phyloP scores from a whole-genome alignment of 53 echinoderm and acorn worm species.

The Paelopatides confundens region DNA sequence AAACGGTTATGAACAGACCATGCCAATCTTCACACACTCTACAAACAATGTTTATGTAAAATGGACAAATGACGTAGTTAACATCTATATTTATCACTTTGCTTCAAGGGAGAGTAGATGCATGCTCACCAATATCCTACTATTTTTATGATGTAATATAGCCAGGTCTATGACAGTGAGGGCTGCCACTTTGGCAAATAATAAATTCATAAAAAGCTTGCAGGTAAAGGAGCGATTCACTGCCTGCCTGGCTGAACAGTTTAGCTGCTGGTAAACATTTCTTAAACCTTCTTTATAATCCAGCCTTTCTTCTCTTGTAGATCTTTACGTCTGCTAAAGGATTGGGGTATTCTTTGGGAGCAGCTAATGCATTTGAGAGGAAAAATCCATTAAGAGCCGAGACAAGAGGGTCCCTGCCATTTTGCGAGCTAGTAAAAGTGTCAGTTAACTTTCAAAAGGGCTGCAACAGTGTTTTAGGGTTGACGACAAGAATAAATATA shows the following conservation, averaged over 20 bases:
- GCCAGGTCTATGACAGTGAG: neutral
- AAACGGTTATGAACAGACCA: neutral
- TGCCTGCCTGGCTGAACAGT: neutral
- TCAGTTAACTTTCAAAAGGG: neutral
- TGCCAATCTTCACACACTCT: neutral
- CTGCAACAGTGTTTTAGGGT: neutral
- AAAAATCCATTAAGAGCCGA: neutral
- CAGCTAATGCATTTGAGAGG: neutral
- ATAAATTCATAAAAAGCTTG: neutral
- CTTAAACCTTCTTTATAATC: neutral
- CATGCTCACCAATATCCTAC: neutral
- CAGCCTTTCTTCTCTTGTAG: neutral
- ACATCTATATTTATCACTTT: slow-evolving; percentile 21
- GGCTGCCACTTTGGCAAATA: neutral
- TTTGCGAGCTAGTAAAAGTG: neutral
- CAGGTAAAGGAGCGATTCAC: neutral
- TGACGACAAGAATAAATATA: neutral
- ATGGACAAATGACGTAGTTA: slow-evolving; percentile 12
- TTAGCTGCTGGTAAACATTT: neutral
- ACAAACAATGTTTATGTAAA: slow-evolving; percentile 17
- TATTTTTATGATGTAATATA: slow-evolving; percentile 6
- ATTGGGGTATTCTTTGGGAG: neutral
- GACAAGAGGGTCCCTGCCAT: neutral
- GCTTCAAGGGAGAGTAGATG: slow-evolving; percentile 9
- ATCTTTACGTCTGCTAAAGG: no score